Conservation (phyloP, 2,113 vertebrate genomes). For the Corythaixoides concolor region DNA sequence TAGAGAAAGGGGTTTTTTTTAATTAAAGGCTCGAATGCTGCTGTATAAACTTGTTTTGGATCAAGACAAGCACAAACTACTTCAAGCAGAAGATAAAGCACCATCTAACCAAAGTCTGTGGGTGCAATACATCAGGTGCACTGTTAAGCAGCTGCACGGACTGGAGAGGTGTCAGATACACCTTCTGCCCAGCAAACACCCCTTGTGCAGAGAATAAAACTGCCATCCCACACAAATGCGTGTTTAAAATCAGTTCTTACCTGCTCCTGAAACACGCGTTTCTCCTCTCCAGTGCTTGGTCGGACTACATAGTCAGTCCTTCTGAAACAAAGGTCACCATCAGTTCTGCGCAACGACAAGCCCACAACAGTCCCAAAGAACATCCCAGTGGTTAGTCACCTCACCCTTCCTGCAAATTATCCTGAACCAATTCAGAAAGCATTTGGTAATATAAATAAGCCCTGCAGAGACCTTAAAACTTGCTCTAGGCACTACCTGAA, state of each 20-base stretch:
- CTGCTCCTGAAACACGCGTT: constrained; percentile 96
- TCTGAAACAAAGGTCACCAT: constrained; percentile 73
- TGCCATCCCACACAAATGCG: background rate
- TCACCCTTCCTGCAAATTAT: background rate
- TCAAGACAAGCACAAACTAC: background rate
- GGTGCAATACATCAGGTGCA: background rate
- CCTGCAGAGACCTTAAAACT: background rate
- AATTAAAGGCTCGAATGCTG: background rate
- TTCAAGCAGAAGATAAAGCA: background rate
- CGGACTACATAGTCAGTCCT: constrained; percentile 97
- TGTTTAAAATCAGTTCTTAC: constrained; percentile 64
- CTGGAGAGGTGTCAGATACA: background rate
- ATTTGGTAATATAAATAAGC: background rate
- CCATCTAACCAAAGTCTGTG: background rate
- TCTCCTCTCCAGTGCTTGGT: constrained; percentile 96
- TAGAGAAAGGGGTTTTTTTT: background rate
- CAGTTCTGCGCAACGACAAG: background rate
- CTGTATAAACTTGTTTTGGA: background rate
- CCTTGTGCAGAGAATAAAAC: too few species aligned
- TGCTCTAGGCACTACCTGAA: background rate
- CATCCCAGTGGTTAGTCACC: background rate
- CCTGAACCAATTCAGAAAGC: background rate
- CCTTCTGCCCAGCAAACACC: background rate
- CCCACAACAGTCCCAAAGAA: background rate
- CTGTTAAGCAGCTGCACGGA: background rate